These are phyloP conservation scores for Macquaria australasica DNA, from an alignment of 2,113 vertebrate genomes.

Conservation along the genomic window DNA sequence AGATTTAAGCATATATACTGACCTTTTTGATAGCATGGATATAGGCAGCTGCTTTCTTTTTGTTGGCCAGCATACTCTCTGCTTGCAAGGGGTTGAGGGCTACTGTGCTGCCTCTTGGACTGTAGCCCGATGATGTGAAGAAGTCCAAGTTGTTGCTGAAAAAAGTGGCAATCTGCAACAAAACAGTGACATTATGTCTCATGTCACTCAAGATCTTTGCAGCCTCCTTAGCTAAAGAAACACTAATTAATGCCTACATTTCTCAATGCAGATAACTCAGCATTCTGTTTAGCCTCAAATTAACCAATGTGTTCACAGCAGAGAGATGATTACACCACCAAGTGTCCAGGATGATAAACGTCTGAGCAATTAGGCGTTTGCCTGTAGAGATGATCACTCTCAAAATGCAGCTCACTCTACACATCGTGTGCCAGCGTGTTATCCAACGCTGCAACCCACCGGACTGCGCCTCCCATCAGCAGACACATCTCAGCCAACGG, in stretches of 20 bases:
- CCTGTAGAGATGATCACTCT: constrained; percentile 43
- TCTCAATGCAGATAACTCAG: constrained; percentile 11
- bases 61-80: constrained; percentile 93
- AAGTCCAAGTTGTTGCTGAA: constrained; percentile 96
- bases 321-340: constrained; percentile 33
- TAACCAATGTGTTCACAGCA: constrained; percentile 36
- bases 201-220: background rate
- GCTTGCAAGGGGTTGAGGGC: constrained; percentile 90
- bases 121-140: constrained; percentile 91
- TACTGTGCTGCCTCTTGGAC: constrained; percentile 85
- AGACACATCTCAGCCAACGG: constrained; percentile 31
- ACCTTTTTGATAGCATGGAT: constrained; percentile 91
- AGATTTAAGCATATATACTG: constrained; percentile 54
- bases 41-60: constrained; percentile 92
- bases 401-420: constrained; percentile 22
- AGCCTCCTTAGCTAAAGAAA: constrained; percentile 6
- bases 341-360: constrained; percentile 48
- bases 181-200: constrained; percentile 7
- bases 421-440: constrained; percentile 32
- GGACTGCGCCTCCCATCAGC: constrained; percentile 41
- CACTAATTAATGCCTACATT: background rate
- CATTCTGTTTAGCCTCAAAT: constrained; percentile 32
- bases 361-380: constrained; percentile 39
- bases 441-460: constrained; percentile 31
- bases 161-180: constrained; percentile 92